Percentiles rank a stretch among this genome's conserved stretches.
Evolutionary conservation across 1,140 invertebrate species (phyloP).

Genomic region (Zaprionus tsacasi): DNA sequence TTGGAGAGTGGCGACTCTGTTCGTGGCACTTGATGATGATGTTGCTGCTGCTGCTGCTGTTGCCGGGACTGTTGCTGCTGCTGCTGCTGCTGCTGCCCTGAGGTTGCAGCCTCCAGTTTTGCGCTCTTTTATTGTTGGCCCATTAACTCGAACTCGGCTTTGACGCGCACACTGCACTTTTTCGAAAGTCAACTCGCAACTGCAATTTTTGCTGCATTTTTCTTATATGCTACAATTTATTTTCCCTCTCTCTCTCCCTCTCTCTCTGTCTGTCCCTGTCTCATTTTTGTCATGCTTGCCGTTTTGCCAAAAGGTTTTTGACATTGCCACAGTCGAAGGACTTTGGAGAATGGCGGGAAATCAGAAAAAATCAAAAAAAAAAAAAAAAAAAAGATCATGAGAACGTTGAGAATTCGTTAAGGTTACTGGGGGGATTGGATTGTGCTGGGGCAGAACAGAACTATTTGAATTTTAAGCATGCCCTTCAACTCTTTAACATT

Average conservation of each 20-base stretch:
- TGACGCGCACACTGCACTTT: conserved; percentile 37
- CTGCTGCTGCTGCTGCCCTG: conserved; percentile 27
- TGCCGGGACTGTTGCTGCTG: conserved; percentile 20
- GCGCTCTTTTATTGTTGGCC: conserved; percentile 59
- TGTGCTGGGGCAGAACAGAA: background rate
- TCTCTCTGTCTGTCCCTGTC: conserved; percentile 16
- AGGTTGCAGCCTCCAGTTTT: conserved; percentile 42
- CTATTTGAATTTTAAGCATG: conserved; percentile 2
- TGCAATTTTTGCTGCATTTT: conserved; percentile 57
- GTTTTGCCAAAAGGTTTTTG: conserved; percentile 54
- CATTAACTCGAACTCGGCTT: conserved; percentile 47
- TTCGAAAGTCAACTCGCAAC: conserved; percentile 44
- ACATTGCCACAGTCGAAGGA: conserved; percentile 59
- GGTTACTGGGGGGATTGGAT: conserved; percentile 3
- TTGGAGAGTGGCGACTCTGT: conserved; percentile 29
- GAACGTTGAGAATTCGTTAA: conserved; percentile 8
- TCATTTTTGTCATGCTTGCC: conserved; percentile 48
- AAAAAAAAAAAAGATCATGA: conserved; percentile 1
- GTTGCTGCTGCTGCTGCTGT: conserved; percentile 11
- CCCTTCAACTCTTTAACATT: background rate
- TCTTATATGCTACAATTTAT: conserved; percentile 58
- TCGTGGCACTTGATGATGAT: conserved; percentile 38
- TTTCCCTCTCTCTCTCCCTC: conserved; percentile 26
- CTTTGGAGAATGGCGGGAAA: conserved; percentile 42
- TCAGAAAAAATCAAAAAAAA: conserved; percentile 6